Evolutionary conservation across 23 tunicate species (phyloP).

Genomic region (Ciona savignyi): DNA sequence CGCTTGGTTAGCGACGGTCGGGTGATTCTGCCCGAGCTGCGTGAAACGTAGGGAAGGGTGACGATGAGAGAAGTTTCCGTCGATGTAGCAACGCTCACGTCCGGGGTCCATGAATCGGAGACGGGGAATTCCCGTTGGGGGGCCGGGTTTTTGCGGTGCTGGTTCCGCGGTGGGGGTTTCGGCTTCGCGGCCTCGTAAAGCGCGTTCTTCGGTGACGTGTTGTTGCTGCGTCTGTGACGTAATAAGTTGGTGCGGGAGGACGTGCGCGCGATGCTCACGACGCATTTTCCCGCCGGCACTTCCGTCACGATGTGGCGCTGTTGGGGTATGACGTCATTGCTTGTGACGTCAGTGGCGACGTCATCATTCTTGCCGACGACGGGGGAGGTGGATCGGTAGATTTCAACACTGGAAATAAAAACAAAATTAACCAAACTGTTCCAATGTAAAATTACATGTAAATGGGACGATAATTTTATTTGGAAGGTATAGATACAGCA

Average conservation of each 20-base stretch:
- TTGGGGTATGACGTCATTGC: background rate
- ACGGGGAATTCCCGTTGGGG: background rate
- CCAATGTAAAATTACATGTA: too few species aligned
- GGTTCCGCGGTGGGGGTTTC: constrained; percentile 26
- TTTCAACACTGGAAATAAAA: background rate
- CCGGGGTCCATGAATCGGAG: background rate
- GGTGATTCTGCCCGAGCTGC: background rate
- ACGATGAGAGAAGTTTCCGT: constrained; percentile 11
- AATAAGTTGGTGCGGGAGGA: constrained; percentile 11
- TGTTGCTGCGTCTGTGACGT: constrained; percentile 5
- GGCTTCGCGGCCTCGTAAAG: constrained; percentile 67
- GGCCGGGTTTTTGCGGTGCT: constrained; percentile 7
- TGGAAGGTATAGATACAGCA: too few species aligned
- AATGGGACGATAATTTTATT: too few species aligned
- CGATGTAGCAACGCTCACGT: background rate
- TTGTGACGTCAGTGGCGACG: background rate
- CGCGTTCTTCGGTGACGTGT: constrained; percentile 25
- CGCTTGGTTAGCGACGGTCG: constrained; percentile 1
- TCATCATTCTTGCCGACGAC: background rate
- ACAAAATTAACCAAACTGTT: too few species aligned
- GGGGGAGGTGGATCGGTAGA: background rate
- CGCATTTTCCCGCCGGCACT: constrained; percentile 5
- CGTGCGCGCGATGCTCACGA: constrained; percentile 14
- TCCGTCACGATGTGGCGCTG: constrained; percentile 6
- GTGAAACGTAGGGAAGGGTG: constrained; percentile 40